These are phyloP conservation scores for Polydrusus pterygomalis DNA, from an alignment of 2,888 invertebrate species.

Conservation along the genomic window DNA sequence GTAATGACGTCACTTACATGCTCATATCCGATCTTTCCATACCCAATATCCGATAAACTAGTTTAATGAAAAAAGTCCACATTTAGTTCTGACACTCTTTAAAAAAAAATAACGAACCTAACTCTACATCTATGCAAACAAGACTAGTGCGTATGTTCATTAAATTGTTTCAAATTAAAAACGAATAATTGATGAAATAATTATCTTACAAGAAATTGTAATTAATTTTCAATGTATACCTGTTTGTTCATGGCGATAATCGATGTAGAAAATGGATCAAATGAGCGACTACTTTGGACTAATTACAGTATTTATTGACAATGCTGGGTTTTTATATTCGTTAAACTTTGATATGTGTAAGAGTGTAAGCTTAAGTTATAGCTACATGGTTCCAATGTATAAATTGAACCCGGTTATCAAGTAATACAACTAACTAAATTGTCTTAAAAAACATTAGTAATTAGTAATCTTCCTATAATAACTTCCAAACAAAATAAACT, in stretches of 20 bases:
- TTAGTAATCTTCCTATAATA: no score
- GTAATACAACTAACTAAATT: no score
- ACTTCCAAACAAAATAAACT: no score
- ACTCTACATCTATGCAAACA: conserved; percentile 38
- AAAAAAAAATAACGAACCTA: conserved; percentile 17
- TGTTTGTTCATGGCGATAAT: conserved; percentile 52
- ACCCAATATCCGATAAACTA: conserved; percentile 45
- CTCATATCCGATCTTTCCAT: conserved; percentile 22
- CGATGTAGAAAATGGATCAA: conserved; percentile 54
- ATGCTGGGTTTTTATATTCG: conserved; percentile 21
- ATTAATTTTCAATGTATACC: conserved; percentile 59
- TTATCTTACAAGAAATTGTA: conserved; percentile 58
- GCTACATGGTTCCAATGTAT: no score
- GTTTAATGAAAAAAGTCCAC: conserved; percentile 50
- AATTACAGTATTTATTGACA: conserved; percentile 50
- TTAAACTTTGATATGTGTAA: conserved; percentile 16
- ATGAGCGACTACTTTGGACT: conserved; percentile 53
- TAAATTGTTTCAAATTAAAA: conserved; percentile 45
- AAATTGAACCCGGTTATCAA: no score
- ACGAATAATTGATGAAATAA: conserved; percentile 52
- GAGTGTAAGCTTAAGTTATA: background rate
- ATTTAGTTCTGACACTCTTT: conserved; percentile 5
- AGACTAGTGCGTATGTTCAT: conserved; percentile 46
- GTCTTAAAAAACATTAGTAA: no score
- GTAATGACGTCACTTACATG: conserved; percentile 32